Evolutionary conservation across 30 jellyfish, hydroid and myxozoan species (phyloP).

Genomic region (Turritopsis dohrnii): DNA sequence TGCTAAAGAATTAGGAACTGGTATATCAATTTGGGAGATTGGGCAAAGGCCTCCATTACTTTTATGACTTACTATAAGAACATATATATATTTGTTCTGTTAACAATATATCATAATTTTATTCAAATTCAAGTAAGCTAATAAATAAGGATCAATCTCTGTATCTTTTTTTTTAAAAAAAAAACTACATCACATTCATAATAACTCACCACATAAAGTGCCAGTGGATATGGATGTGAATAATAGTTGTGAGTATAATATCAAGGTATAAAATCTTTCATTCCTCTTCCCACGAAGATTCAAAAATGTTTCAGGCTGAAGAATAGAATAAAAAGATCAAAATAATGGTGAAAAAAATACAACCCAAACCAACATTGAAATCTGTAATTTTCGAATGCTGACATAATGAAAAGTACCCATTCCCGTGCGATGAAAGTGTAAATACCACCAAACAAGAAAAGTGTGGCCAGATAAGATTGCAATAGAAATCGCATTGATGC

Average conservation of each 20-base stretch:
- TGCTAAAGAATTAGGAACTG: constrained; percentile 96
- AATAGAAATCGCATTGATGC: constrained; percentile 60
- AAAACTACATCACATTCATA: too few species aligned
- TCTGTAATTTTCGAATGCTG: too few species aligned
- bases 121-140: too few species aligned
- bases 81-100: too few species aligned
- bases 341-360: too few species aligned
- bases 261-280: constrained; percentile 14
- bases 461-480: constrained; percentile 66
- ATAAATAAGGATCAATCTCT: too few species aligned
- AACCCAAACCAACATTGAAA: too few species aligned
- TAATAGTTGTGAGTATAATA: constrained; percentile 13
- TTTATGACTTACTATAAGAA: constrained; percentile 70
- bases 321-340: neutral
- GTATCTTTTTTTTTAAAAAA: neutral
- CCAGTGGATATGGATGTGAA: constrained; percentile 79
- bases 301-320: constrained; percentile 30
- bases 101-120: too few species aligned
- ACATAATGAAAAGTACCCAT: too few species aligned
- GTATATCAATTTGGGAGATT: constrained; percentile 96
- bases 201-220: constrained; percentile 77
- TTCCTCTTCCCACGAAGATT: constrained; percentile 9
- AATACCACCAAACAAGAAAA: constrained; percentile 76
- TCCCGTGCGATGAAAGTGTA: constrained; percentile 50
- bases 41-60: constrained; percentile 99